Evolutionary conservation across 2,797 vertebrate genomes (phyloP), one percentile per base, ranked within the genome.

Genomic region (Danionella dracula): DNA sequence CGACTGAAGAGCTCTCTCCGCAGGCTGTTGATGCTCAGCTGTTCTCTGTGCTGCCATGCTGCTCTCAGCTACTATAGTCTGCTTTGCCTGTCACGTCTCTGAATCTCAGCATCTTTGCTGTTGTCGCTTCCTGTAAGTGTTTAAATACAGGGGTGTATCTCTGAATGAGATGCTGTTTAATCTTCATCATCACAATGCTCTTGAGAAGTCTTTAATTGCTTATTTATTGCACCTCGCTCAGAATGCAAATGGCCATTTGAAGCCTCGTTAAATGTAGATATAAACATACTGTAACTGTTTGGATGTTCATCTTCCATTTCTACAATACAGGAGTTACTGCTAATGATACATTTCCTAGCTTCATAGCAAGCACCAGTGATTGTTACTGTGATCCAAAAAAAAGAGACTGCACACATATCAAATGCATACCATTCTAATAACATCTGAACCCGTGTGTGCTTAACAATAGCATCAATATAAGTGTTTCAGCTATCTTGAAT

Each of bases 61-160:
- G 48, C 48, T 56, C 20, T 29, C 41, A 15, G 58, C 42, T 17
- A 44, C 20, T 32, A 37, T 45, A 44, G 41, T 37, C 62, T 12
- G 13, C 19, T 45, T 46, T 53, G 19, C 29, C 45, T 54, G 49
- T 65, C 61, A 65, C 13, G 45, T 64, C 49, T 65, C 17, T 44
- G 40, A 5, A 54, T 65, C 50, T 45, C 31, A 23, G 19, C n/a
- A n/a, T n/a, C n/a, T 65, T 44, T 41, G 35, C 37, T 41, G 35
- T 65, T 34, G 61, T 42, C 38, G 21, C 37, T 45, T 54, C 19
- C 27, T 54, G 2, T 17, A 55, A 45, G 50, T 66, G 13, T 66
- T 66, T 46, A 37, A 66, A 55, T 38, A 13, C 17, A 49, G 23
- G 31, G 31, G 40, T 54, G 40, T 38, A 35, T 15, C 12, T 11